Percentiles rank a stretch among this genome's conserved stretches.
Evolutionary conservation across 2,113 vertebrate species (phyloP).

Genomic region (Tenebrosternarchus preto): DNA sequence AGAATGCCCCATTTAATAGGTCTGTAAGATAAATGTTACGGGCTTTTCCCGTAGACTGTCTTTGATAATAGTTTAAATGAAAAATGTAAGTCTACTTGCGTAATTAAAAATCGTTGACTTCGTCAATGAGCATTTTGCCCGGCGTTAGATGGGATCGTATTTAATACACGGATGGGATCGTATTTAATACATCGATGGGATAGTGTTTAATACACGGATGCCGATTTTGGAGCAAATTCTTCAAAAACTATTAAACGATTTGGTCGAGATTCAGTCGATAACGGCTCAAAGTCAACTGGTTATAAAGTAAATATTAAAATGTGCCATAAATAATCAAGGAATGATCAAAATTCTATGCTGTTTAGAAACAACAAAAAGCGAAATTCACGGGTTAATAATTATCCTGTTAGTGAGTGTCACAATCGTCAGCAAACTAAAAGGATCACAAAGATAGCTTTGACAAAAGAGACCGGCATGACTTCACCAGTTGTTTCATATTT

Average conservation of each 20-base stretch:
- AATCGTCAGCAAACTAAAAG: no score
- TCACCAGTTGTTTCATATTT: background rate
- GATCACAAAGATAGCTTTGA: no score
- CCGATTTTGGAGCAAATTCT: background rate
- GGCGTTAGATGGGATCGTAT: no score
- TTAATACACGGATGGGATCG: no score
- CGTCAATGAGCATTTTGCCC: no score
- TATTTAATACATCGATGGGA: no score
- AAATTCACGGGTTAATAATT: no score
- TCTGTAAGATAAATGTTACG: background rate
- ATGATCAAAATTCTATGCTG: background rate
- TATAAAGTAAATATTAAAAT: background rate
- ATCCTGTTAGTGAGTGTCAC: no score
- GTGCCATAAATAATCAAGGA: background rate
- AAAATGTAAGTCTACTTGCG: background rate
- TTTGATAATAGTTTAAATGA: background rate
- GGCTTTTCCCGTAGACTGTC: background rate
- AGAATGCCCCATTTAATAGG: slow-evolving; percentile 4
- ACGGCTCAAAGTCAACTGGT: background rate
- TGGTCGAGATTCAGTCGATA: no score
- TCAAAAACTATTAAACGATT: no score
- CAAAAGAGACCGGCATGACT: background rate
- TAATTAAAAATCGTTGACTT: no score
- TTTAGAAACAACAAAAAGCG: no score
- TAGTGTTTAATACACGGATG: background rate